Percentiles rank a stretch among this genome's conserved stretches.
phyloP scores from a whole-genome alignment of 2,797 vertebrate genomes.

The Clarias platycephalus region DNA sequence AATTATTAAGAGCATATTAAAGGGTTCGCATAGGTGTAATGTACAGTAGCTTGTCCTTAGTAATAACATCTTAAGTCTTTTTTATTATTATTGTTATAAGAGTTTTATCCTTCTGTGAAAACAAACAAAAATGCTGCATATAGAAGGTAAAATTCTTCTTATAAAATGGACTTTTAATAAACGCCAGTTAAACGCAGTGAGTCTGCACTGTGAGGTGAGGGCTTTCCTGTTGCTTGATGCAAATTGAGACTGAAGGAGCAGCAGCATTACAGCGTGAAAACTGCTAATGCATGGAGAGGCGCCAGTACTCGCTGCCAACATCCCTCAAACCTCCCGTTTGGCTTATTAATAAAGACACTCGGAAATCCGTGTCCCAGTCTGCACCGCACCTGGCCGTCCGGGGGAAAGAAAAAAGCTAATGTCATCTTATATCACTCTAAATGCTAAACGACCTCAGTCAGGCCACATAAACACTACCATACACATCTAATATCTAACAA shows the following conservation, averaged over 20 bases:
- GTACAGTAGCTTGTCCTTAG: not conserved
- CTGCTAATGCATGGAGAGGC: constrained; percentile 33
- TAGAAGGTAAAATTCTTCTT: not conserved
- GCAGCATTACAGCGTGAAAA: constrained; percentile 40
- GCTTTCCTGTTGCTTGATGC: constrained; percentile 29
- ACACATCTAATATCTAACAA: not conserved
- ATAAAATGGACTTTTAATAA: constrained; percentile 16
- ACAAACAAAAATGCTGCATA: not conserved
- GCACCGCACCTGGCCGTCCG: constrained; percentile 25
- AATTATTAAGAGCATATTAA: not conserved
- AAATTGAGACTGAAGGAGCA: constrained; percentile 34
- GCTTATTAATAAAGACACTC: constrained; percentile 43
- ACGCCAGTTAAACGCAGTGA: constrained; percentile 8
- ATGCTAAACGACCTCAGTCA: constrained; percentile 28
- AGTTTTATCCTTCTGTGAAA: not conserved
- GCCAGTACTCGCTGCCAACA: constrained; percentile 36
- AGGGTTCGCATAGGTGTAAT: not conserved
- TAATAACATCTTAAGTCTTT: not conserved
- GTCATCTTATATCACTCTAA: constrained; percentile 19
- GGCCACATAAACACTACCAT: constrained; percentile 18
- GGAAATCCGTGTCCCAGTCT: constrained; percentile 29
- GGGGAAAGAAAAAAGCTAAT: not conserved
- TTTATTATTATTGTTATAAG: no score
- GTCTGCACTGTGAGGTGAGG: constrained; percentile 7
- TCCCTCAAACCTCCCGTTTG: constrained; percentile 35